Evolutionary conservation across 2,888 invertebrate species (phyloP), one percentile per base, ranked within the genome.

Genomic region (Aphidius colemani): DNA sequence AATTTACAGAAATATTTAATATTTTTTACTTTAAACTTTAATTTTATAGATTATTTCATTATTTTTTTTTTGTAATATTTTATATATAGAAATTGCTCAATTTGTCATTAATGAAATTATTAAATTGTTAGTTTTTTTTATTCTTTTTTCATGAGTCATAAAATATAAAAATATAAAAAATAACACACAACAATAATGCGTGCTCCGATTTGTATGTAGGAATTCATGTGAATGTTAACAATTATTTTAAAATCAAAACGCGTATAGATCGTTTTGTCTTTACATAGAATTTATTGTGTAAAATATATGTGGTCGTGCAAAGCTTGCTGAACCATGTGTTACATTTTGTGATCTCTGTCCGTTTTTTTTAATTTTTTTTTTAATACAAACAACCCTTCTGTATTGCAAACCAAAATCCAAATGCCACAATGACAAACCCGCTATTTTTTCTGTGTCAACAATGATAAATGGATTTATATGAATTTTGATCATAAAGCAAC

Each of bases 401-500:
- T 30, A 30, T 30, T 30, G 30, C 30, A 30, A 30, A 57, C 57
- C 57, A 46, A 57, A 59, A 59, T 43, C 51, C 50, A 51, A 59
- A 59, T 18, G 43, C 59, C 51, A 51, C 59, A 59, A 59, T 51
- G 59, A 59, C 30, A 30, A 30, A 30, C 44, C 50, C 51, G 51
- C 51, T 51, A 50, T 59, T 39, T 63, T 63, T 67, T 64, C 69
- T 71, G 72, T 69, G 71, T 71, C 71, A 73, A 68, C 68, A 71
- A 63, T 75, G 77, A 75, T 74, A 74, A 75, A 76, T 77, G 75
- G 72, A 77, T 76, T 77, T 77, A 75, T 74, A 72, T 73, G 75
- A 76, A 75, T 77, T 77, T 73, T 70, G 69, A 70, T 74, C 71
- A 69, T 72, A 73, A 73, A 75, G 73, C 74, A 75, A 70, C 69